Percentiles rank a stretch among this genome's conserved stretches.
Evolutionary conservation across 2,888 invertebrate genomes (phyloP).

Genomic region (Stenichneumon culpator): DNA sequence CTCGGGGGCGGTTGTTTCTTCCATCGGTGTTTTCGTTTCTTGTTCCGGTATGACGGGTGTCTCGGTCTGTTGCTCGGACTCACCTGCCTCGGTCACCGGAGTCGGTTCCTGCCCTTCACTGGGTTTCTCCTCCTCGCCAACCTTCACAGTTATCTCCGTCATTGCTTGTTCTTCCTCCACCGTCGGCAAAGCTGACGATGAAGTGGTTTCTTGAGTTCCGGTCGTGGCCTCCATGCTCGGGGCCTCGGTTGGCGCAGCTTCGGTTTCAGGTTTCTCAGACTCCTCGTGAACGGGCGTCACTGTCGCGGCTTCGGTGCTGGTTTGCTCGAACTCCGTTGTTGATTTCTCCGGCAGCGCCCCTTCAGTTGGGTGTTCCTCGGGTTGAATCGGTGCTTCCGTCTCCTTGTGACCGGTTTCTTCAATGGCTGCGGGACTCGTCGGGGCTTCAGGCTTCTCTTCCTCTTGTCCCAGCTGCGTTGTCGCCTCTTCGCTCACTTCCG

Average conservation of each 20-base stretch:
- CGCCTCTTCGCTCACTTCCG: not conserved
- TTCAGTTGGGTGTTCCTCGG: conserved; percentile 5
- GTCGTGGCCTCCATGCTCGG: conserved; percentile 20
- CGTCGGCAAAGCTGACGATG: conserved; percentile 33
- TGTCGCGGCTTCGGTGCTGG: not conserved
- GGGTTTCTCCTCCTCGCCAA: conserved; percentile 39
- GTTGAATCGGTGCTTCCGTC: conserved; percentile 35
- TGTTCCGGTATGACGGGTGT: not conserved
- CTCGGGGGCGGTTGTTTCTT: not conserved
- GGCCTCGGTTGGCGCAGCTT: conserved; percentile 33
- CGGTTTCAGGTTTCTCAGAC: not conserved
- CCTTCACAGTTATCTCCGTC: conserved; percentile 45
- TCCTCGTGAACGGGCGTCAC: not conserved
- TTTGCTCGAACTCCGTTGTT: not conserved
- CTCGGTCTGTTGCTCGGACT: not conserved
- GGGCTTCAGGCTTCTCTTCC: not conserved
- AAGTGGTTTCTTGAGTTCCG: not conserved
- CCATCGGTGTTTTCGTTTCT: not conserved
- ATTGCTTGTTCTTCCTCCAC: conserved; percentile 59
- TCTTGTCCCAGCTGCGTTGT: not conserved
- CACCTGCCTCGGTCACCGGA: conserved; percentile 21
- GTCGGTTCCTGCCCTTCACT: conserved; percentile 37
- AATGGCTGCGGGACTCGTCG: not conserved
- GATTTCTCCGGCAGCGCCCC: conserved; percentile 6
- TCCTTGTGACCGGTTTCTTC: conserved; percentile 15